phyloP scores from a whole-genome alignment of 2,888 invertebrate species.

The Prosapia bicincta region DNA sequence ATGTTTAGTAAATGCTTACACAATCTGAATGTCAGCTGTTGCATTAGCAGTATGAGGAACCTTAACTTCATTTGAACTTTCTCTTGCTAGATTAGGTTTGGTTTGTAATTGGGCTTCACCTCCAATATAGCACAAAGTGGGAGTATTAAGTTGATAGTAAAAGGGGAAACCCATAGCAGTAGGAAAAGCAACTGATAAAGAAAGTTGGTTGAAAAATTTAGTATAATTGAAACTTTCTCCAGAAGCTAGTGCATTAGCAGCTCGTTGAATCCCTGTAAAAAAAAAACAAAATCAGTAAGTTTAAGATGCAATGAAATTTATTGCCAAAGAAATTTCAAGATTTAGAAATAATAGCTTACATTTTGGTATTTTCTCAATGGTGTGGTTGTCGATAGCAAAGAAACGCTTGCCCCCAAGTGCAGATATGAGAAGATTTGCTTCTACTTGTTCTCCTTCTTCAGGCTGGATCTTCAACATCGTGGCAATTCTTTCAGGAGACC shows the following conservation, averaged over 20 bases:
- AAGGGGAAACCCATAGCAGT: constrained; percentile 68
- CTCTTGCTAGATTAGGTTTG: constrained; percentile 42
- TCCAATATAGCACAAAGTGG: constrained; percentile 53
- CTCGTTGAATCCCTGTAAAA: constrained; percentile 45
- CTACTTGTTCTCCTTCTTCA: constrained; percentile 52
- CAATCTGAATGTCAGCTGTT: constrained; percentile 51
- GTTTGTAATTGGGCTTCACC: constrained; percentile 51
- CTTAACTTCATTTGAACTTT: constrained; percentile 34
- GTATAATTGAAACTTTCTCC: constrained; percentile 57
- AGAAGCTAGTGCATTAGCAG: constrained; percentile 47
- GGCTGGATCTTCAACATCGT: constrained; percentile 55
- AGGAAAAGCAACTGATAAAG: constrained; percentile 64
- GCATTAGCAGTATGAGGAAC: constrained; percentile 47
- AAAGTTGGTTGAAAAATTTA: constrained; percentile 55
- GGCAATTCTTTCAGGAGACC: constrained; percentile 54
- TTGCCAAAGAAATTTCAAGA: constrained; percentile 38
- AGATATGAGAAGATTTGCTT: constrained; percentile 51
- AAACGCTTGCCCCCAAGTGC: constrained; percentile 50
- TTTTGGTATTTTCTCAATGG: constrained; percentile 50
- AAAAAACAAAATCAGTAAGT: no score
- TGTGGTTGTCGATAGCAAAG: constrained; percentile 53
- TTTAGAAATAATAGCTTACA: constrained; percentile 17
- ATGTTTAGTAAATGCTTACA: constrained; percentile 41
- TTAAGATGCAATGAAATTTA: no score
- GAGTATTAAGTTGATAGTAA: constrained; percentile 58